Conservation (phyloP, 2,113 vertebrate genomes). For the Falcunculus frontatus region DNA sequence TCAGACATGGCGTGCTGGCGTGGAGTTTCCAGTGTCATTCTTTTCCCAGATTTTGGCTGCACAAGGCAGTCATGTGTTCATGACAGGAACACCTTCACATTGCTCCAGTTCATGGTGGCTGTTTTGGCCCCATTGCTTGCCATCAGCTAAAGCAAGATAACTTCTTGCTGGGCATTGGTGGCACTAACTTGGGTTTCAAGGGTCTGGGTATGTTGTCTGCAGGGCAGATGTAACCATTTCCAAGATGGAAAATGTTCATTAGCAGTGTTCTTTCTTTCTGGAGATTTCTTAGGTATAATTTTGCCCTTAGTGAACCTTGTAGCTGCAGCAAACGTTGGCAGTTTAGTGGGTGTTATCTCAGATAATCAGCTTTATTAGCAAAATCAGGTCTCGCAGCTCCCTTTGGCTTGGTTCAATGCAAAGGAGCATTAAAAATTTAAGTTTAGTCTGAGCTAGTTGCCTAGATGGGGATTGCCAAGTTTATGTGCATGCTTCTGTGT, state of each 20-base stretch:
- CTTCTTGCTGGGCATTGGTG: not conserved
- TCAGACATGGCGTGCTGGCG: accelerated
- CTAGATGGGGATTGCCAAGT: conserved; percentile 38
- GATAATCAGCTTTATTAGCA: conserved; percentile 67
- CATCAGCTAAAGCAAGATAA: not conserved
- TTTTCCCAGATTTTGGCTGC: not conserved
- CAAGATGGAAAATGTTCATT: not conserved
- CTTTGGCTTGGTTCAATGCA: conserved; percentile 39
- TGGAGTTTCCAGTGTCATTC: not conserved
- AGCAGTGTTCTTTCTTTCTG: not conserved
- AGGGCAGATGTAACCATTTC: not conserved
- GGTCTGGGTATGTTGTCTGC: not conserved
- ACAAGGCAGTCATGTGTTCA: not conserved
- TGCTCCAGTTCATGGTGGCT: not conserved
- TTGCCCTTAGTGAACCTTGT: conserved; percentile 50
- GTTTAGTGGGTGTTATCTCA: conserved; percentile 50
- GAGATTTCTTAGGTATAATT: not conserved
- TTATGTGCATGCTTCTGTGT: conserved; percentile 64
- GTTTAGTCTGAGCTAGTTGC: conserved; percentile 36
- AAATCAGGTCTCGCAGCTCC: conserved; percentile 30
- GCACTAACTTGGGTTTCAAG: not conserved
- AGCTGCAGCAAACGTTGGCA: conserved; percentile 50
- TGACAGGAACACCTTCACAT: not conserved
- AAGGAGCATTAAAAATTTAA: conserved; percentile 43
- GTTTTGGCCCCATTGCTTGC: not conserved